phyloP scores from a whole-genome alignment of 2,888 invertebrate genomes.

The Notocelia uddmanniana region DNA sequence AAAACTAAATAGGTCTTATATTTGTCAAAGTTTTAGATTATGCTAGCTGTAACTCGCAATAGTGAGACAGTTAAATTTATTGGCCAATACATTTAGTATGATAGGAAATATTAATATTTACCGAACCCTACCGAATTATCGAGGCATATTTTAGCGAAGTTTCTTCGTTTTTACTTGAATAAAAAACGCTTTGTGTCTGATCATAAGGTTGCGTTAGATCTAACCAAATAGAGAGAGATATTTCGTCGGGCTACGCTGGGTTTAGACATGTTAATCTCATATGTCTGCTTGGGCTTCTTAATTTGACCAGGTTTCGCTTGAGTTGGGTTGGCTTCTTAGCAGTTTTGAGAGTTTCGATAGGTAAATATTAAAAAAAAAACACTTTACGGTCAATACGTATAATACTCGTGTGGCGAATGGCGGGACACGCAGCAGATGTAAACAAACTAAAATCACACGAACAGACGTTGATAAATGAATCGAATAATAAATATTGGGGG shows the following conservation, averaged over 20 bases:
- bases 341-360: not conserved
- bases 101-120: conserved; percentile 30
- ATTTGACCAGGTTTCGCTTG: conserved; percentile 47
- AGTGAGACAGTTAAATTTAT: conserved; percentile 27
- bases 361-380: too few relatives aligned
- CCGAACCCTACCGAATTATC: conserved; percentile 11
- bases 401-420: too few relatives aligned
- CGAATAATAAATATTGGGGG: too few relatives aligned
- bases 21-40: not conserved
- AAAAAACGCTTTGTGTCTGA: not conserved
- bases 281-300: conserved; percentile 56
- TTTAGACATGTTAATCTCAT: conserved; percentile 57
- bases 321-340: conserved; percentile 44
- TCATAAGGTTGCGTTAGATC: conserved; percentile 1
- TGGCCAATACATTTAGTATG: conserved; percentile 12
- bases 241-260: conserved; percentile 37
- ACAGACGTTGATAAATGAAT: too few relatives aligned
- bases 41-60: not conserved
- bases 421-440: too few relatives aligned
- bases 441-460: too few relatives aligned
- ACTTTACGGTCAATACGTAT: too few relatives aligned
- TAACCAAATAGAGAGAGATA: not conserved
- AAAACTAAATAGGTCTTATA: too few relatives aligned
- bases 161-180: not conserved
- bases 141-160: not conserved